Base-by-base conservation (phyloP, 2,888 invertebrate species). In the Oxystoma pomonae region DNA sequence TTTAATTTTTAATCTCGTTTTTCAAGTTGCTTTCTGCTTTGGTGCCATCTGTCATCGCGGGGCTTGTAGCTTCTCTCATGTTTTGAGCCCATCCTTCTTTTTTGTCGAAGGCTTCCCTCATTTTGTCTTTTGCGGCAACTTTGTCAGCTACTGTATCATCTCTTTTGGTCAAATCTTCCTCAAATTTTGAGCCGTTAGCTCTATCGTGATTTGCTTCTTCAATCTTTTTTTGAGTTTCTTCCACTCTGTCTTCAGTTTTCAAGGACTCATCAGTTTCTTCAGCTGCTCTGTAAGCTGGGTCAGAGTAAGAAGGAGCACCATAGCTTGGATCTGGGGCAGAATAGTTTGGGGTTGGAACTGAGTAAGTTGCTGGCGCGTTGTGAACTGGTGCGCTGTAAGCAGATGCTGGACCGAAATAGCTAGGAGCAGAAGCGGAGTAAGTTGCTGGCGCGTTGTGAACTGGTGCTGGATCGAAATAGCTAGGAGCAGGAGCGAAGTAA, bases 141-240 rank as follows among this genome's bases (percentile, higher is more conserved):
- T 60, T 65, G 56, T 58, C 65, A 12, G 17, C 60, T 16, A 55
- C 60, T 19, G 16, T 20, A 22, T 62, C 58, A 9, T 58, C 51
- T 16, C 2, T 21, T 62, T 61, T 20, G 9, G 16, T 12, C 20
- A 35, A 22, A 7, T 17, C 18, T 7, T 50, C 50, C 18, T 49
- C 58, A 12, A 58, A 20, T 50, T 58, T 58, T 1, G 49, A 19
- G 12, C 19, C 53, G 7, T 7, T 19, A 53, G 53, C 53, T 53
- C 72, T 67, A 52, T 72, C 69, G 35, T 74, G 70, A 1, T 70
- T 20, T 7, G 75, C 62, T 58, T 74, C 67, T 16, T 70, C 70
- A 73, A 77, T 74, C 12, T 70, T 72, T 35, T 74, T 68, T 53
- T 74, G 50, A 9, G 75, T 76, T 17, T 74, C 72, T 19, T 71